A percentile compares a stretch with the other conserved stretches of the same genome.
phyloP scores from a whole-genome alignment of 2,797 vertebrate genomes.

The Ataeniobius toweri region DNA sequence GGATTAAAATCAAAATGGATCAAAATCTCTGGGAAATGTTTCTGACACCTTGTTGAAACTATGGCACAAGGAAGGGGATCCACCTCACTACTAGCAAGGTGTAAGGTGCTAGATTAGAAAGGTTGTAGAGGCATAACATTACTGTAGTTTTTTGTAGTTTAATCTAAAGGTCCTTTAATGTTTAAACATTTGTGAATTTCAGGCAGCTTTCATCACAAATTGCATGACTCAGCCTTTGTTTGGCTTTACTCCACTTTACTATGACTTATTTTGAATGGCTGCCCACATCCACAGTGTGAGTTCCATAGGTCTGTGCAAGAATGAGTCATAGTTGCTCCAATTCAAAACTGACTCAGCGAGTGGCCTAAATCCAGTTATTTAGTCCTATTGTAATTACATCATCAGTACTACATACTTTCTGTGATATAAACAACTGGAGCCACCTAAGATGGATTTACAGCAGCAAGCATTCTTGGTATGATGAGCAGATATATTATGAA shows the following conservation, averaged over 20 bases:
- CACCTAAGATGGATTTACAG: not conserved
- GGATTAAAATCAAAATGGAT: not conserved
- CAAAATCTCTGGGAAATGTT: not conserved
- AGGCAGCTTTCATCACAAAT: slow-evolving; percentile 35
- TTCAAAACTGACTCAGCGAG: slow-evolving; percentile 44
- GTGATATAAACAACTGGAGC: slow-evolving; percentile 1
- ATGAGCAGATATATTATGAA: not conserved
- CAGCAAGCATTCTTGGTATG: not conserved
- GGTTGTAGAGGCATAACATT: not conserved
- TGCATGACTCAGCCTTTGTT: slow-evolving; percentile 60
- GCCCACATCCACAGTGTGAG: slow-evolving; percentile 44
- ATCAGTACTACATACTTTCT: slow-evolving; percentile 13
- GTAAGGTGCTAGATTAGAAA: not conserved
- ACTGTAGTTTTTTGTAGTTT: not conserved
- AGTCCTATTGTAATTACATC: slow-evolving; percentile 31
- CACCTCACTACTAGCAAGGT: not conserved
- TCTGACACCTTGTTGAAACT: not conserved
- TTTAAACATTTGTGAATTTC: slow-evolving; percentile 41
- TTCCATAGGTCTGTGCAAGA: slow-evolving; percentile 29
- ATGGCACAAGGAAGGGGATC: not conserved
- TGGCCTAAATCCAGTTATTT: slow-evolving; percentile 45
- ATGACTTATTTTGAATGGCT: slow-evolving; percentile 60
- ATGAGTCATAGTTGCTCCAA: slow-evolving; percentile 53
- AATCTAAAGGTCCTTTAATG: slow-evolving; percentile 16
- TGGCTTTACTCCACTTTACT: slow-evolving; percentile 59